phyloP scores from a whole-genome alignment of 2,888 invertebrate species.

The Xylota segnis region DNA sequence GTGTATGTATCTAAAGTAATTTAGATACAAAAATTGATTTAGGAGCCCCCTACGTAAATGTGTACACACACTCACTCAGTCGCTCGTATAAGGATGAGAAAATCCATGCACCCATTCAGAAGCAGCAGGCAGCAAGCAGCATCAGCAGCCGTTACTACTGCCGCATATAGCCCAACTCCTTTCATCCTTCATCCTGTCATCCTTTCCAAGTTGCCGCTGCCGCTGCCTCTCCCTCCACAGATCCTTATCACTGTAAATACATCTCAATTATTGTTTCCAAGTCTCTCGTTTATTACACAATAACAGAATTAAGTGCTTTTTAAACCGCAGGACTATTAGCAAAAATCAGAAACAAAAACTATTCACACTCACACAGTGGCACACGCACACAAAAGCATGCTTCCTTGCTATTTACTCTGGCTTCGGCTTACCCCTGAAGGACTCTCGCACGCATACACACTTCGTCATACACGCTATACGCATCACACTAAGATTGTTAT shows the following conservation, averaged over 20 bases:
- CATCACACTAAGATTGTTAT: slow-evolving; percentile 70
- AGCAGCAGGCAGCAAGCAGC: slow-evolving; percentile 68
- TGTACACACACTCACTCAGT: not conserved
- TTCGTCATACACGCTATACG: slow-evolving; percentile 46
- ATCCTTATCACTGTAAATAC: slow-evolving; percentile 71
- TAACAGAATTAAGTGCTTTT: slow-evolving; percentile 80
- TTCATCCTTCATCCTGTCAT: slow-evolving; percentile 55
- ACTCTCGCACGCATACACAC: slow-evolving; percentile 46
- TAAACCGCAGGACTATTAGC: slow-evolving; percentile 78
- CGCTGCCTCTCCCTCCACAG: slow-evolving; percentile 11
- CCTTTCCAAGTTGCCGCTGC: not conserved
- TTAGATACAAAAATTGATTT: slow-evolving; percentile 72
- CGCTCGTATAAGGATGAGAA: slow-evolving; percentile 23
- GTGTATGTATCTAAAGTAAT: slow-evolving; percentile 61
- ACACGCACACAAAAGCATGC: not conserved
- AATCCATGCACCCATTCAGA: slow-evolving; percentile 59
- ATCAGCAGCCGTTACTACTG: slow-evolving; percentile 56
- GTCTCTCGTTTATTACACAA: slow-evolving; percentile 79
- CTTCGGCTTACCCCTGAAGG: slow-evolving; percentile 58
- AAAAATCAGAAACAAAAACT: slow-evolving; percentile 77
- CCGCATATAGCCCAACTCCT: slow-evolving; percentile 42
- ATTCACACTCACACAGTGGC: slow-evolving; percentile 68
- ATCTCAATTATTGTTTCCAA: slow-evolving; percentile 78
- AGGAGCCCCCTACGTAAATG: slow-evolving; percentile 23
- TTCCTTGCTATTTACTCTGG: slow-evolving; percentile 39